Evolutionary conservation across 1,140 invertebrate genomes (phyloP).

Genomic region (Zaprionus lachaisei): DNA sequence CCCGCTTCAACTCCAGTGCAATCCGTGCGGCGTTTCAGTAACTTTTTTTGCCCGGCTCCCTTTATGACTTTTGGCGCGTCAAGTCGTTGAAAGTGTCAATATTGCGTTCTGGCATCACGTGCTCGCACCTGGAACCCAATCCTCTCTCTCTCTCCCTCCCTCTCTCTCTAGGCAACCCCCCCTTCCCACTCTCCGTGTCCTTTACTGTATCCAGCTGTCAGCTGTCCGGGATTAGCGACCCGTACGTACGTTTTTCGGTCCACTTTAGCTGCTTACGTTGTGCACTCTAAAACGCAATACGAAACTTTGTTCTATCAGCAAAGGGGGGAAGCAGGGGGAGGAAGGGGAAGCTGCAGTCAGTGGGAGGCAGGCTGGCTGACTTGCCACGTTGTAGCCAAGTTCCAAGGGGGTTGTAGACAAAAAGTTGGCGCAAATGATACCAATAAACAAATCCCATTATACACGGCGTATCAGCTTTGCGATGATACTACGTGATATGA

Average conservation of each 20-base stretch:
- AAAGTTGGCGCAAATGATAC: constrained; percentile 82
- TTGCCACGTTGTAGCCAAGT: not conserved
- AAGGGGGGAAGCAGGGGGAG: not conserved
- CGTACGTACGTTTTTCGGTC: constrained; percentile 49
- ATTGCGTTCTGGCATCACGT: constrained; percentile 78
- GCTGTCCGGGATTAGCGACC: constrained; percentile 68
- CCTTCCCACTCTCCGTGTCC: not conserved
- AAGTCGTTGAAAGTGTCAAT: constrained; percentile 83
- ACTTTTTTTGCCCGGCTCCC: constrained; percentile 67
- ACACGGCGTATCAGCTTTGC: constrained; percentile 84
- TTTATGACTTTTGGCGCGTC: constrained; percentile 80
- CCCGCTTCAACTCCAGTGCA: constrained; percentile 46
- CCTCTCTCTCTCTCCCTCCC: not conserved
- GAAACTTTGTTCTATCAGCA: constrained; percentile 63
- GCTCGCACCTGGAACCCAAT: constrained; percentile 52
- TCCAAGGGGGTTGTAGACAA: constrained; percentile 17
- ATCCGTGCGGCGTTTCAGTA: constrained; percentile 61
- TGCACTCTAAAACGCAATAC: constrained; percentile 79
- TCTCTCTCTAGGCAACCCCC: not conserved
- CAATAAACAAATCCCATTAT: constrained; percentile 85
- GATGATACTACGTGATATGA: constrained; percentile 82
- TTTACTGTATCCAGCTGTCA: constrained; percentile 56
- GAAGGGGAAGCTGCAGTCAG: constrained; percentile 23
- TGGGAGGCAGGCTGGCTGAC: not conserved
- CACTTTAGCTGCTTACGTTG: constrained; percentile 74